Base-by-base conservation (phyloP, 2,113 vertebrate species). In the Nipponia nippon region DNA sequence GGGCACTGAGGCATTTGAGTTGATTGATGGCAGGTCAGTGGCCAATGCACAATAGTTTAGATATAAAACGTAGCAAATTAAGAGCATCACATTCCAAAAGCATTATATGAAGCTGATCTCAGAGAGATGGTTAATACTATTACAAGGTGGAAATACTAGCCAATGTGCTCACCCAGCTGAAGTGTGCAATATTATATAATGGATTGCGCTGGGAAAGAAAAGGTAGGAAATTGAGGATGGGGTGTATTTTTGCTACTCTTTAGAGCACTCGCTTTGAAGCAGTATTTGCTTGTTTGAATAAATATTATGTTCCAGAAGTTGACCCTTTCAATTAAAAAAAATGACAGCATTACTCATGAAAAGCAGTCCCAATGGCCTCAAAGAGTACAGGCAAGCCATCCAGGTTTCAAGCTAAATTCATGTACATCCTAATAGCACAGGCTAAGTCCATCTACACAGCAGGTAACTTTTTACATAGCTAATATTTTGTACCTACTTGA, bases 1-100 rank as follows among this genome's bases (percentile, higher is more conserved):
- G 96, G 96, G 93, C 95, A 97, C 79, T 49, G 93, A 97, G 89
- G 94, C 96, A 97, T 97, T 97, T 97, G 94, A 96, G 93, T 80
- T 96, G 96, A 97, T 95, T 95, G 97, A 97, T 97, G 75, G 95
- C 63, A 91, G 96, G 89, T 97, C 95, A 97, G 81, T 5, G 17
- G 94, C 92, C 95, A 91, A 62, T 63, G 91, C 90, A 97, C 89
- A 90, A 91, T 81, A 91, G 90, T 91, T 95, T 94, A 93, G 91
- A 94, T 88, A 83, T 40, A 94, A 94, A 94, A 78, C 4, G 13
- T 21, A 83, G 71, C 82, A 95, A 90, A 97, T 96, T 84, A 95
- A 94, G 84, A 96, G 71, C 91, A 93, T 67, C 58, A 34, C 75
- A 80, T 96, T 95, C 69, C 38, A 73, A 95, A 96, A 85, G 79